A percentile compares a stretch with the other conserved stretches of the same genome.
These are phyloP conservation scores for Oreochromis aureus DNA, from an alignment of 2,113 vertebrate genomes.

Conservation along the genomic window DNA sequence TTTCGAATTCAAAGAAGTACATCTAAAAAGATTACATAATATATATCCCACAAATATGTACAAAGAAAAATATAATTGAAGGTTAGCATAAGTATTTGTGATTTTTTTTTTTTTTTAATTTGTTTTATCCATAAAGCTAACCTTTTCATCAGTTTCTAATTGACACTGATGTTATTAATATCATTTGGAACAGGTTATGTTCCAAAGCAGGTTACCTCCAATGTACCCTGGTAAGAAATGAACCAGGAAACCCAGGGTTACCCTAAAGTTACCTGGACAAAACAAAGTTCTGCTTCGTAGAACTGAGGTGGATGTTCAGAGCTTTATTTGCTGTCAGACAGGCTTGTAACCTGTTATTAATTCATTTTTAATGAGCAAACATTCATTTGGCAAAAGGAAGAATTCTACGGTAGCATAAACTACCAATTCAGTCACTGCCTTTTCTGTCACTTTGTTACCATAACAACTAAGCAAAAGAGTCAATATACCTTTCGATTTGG, in stretches of 20 bases:
- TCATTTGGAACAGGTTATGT: neutral
- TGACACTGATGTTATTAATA: neutral
- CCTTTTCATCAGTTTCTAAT: neutral
- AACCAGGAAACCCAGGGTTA: accelerated
- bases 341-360: neutral
- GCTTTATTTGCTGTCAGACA: neutral
- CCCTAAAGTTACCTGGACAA: neutral
- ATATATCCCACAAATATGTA: neutral
- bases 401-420: neutral
- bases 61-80: neutral
- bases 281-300: neutral
- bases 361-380: neutral
- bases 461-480: neutral
- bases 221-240: neutral
- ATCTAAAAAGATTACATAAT: neutral
- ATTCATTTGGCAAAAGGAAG: neutral
- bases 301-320: accelerated
- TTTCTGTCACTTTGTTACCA: neutral
- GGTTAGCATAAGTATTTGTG: neutral
- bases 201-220: accelerated
- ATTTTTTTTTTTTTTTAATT: neutral
- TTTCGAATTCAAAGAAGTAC: neutral
- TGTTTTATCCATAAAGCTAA: neutral
- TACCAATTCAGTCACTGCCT: accelerated
- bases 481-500: accelerated